A percentile compares a stretch with the other conserved stretches of the same genome.
These are phyloP conservation scores for Hephaestus fuliginosus DNA, from an alignment of 2,797 vertebrate genomes.

Conservation along the genomic window DNA sequence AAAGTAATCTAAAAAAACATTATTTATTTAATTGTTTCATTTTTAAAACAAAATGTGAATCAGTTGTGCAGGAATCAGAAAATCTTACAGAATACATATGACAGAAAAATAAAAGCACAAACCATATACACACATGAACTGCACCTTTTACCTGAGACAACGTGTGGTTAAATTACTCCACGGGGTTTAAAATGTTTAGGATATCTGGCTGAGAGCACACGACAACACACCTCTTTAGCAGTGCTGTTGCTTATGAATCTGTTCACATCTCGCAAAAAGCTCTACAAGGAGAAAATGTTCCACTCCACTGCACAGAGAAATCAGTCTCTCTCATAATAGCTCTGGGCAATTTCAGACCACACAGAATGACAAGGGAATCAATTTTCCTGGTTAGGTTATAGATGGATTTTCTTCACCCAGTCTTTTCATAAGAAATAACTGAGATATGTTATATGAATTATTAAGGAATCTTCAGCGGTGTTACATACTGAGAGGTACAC, in stretches of 20 bases:
- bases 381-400: constrained; percentile 86
- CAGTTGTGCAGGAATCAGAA: neutral
- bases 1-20: neutral
- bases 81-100: neutral
- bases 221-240: constrained; percentile 55
- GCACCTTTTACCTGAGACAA: neutral
- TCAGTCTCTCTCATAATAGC: constrained; percentile 80
- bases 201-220: constrained; percentile 41
- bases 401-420: constrained; percentile 76
- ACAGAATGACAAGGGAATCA: constrained; percentile 85
- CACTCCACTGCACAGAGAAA: constrained; percentile 75
- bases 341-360: constrained; percentile 86
- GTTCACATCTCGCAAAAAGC: constrained; percentile 71
- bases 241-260: constrained; percentile 68
- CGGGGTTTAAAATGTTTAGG: constrained; percentile 31
- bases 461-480: constrained; percentile 66
- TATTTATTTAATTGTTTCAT: neutral
- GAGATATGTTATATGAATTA: constrained; percentile 77
- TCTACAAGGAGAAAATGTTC: constrained; percentile 71
- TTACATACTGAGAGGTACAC: constrained; percentile 28
- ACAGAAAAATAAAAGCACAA: neutral
- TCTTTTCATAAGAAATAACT: constrained; percentile 76
- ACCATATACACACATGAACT: neutral
- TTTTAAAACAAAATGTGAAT: neutral
- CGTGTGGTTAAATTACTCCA: constrained; percentile 10